Percentiles rank a stretch among this genome's conserved stretches.
Evolutionary conservation across 2,113 vertebrate genomes (phyloP).

Genomic region (Puma concolor): DNA sequence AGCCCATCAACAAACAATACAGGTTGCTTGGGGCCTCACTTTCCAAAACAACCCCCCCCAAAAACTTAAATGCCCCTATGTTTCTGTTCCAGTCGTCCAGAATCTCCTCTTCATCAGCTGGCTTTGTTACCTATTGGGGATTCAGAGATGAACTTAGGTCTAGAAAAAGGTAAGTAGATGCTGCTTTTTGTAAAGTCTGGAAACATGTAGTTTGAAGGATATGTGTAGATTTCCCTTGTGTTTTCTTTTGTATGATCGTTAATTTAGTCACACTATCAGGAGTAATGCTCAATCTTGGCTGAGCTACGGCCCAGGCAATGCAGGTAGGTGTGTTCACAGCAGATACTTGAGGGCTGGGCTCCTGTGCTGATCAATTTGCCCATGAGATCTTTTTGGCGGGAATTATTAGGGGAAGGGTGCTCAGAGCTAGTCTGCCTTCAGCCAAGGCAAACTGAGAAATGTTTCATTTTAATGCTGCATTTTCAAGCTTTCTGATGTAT

Average conservation of each 20-base stretch:
- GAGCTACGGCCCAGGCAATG: neutral
- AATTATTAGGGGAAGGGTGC: neutral
- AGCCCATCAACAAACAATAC: neutral
- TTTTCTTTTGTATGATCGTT: neutral
- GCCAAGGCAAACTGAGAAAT: constrained; percentile 51
- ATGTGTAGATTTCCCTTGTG: neutral
- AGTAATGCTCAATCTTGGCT: neutral
- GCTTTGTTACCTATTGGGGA: neutral
- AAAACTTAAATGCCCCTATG: neutral
- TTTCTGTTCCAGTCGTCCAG: neutral
- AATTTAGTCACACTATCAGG: neutral
- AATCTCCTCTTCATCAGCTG: neutral
- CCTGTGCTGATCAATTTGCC: neutral
- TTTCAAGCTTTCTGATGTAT: neutral
- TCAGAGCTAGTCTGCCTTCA: neutral
- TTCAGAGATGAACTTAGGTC: neutral
- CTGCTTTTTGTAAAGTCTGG: neutral
- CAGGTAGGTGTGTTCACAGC: neutral
- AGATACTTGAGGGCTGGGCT: neutral
- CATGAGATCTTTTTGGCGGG: neutral
- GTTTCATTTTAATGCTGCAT: neutral
- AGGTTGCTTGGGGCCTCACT: neutral
- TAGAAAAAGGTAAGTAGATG: neutral
- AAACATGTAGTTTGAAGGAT: neutral
- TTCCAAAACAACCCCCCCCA: neutral